A percentile compares a stretch with the other conserved stretches of the same genome.
These are phyloP conservation scores for Calephelis perditalis DNA, from an alignment of 2,888 invertebrate genomes.

Conservation along the genomic window DNA sequence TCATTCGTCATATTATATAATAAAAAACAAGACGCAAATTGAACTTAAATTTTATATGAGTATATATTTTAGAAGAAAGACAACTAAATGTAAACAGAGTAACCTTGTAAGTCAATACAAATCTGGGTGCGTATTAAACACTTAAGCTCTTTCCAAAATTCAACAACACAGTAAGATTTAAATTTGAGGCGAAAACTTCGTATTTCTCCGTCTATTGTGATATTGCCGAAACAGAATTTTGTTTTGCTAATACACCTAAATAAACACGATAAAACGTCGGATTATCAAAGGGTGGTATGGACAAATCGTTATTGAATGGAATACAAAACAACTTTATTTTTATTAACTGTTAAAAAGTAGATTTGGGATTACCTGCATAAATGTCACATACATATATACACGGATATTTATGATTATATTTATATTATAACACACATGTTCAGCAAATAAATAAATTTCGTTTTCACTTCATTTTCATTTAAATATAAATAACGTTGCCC, in stretches of 20 bases:
- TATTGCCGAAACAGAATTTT: constrained; percentile 4
- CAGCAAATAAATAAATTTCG: too few species aligned
- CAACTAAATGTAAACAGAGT: background rate
- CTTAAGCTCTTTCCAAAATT: constrained; percentile 5
- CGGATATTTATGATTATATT: too few species aligned
- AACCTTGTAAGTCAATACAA: constrained; percentile 4
- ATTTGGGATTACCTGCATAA: too few species aligned
- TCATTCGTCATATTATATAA: too few species aligned
- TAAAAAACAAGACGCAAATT: too few species aligned
- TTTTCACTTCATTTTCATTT: too few species aligned
- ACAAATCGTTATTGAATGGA: background rate
- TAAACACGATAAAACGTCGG: constrained; percentile 3
- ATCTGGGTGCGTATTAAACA: constrained; percentile 6
- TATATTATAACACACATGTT: too few species aligned
- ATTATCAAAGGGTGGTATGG: background rate
- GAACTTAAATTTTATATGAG: too few species aligned
- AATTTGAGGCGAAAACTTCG: constrained; percentile 5
- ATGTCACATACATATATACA: too few species aligned
- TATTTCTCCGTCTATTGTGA: background rate
- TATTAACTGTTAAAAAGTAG: background rate
- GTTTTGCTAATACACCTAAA: background rate
- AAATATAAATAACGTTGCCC: too few species aligned
- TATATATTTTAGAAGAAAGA: background rate
- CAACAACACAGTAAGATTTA: constrained; percentile 8
- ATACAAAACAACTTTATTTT: background rate